Evolutionary conservation across 2,888 invertebrate genomes (phyloP).

Genomic region (Idaea dimidiata): DNA sequence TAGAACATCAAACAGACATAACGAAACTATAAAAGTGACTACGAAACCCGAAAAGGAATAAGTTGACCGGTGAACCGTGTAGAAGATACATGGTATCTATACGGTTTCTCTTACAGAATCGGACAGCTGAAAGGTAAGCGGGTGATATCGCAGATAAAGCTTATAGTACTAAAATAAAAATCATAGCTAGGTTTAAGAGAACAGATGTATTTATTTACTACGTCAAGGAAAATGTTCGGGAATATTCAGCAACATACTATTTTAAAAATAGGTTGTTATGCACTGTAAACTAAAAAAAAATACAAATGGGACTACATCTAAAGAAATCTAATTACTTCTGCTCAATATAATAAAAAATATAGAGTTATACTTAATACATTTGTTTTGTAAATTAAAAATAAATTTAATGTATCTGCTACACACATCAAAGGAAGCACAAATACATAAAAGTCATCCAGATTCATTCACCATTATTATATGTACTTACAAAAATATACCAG

Average conservation of each 20-base stretch:
- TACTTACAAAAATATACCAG: neutral
- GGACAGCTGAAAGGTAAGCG: too few species aligned
- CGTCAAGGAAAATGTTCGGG: conserved; percentile 10
- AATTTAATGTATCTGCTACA: neutral
- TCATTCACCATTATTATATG: conserved; percentile 1
- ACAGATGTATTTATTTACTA: conserved; percentile 8
- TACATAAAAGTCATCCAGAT: conserved; percentile 1
- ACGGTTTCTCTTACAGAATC: too few species aligned
- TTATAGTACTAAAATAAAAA: conserved; percentile 9
- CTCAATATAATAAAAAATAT: conserved; percentile 35
- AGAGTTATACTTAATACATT: conserved; percentile 22
- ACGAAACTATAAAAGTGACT: too few species aligned
- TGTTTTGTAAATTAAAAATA: neutral
- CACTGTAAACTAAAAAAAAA: neutral
- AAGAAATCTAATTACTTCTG: conserved; percentile 45
- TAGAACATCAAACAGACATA: too few species aligned
- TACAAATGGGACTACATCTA: conserved; percentile 18
- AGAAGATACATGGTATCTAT: too few species aligned
- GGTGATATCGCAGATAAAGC: too few species aligned
- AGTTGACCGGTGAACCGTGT: too few species aligned
- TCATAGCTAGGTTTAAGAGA: conserved; percentile 4
- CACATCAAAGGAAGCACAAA: neutral
- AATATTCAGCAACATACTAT: conserved; percentile 9
- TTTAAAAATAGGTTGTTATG: conserved; percentile 18
- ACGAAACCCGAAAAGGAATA: too few species aligned